These are phyloP conservation scores for Semnornis frantzii DNA, from an alignment of 2,113 vertebrate genomes.

Conservation along the genomic window DNA sequence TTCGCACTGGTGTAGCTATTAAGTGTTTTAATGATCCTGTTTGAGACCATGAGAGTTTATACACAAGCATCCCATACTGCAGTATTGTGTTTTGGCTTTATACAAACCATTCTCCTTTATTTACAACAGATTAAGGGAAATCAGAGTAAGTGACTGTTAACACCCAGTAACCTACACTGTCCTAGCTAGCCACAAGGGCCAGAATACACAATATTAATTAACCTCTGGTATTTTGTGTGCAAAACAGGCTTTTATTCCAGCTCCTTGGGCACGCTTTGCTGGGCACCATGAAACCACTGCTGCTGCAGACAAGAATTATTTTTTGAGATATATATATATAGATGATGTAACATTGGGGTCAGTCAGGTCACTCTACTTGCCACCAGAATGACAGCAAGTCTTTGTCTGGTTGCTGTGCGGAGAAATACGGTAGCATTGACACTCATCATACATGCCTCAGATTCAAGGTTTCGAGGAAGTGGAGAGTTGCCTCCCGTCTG, in stretches of 20 bases:
- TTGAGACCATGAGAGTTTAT: not conserved
- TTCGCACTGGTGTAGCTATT: not conserved
- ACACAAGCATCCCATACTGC: not conserved
- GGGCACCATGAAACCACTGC: not conserved
- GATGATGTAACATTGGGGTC: not conserved
- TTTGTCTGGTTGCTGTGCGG: rapidly evolving
- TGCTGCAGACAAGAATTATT: not conserved
- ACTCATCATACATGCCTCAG: not conserved
- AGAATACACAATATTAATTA: not conserved
- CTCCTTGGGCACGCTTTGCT: not conserved
- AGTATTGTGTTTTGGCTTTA: not conserved
- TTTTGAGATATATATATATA: not conserved
- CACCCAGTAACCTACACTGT: not conserved
- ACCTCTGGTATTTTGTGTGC: not conserved
- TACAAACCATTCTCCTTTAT: not conserved
- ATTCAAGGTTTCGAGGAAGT: not conserved
- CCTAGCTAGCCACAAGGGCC: not conserved
- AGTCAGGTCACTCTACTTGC: not conserved
- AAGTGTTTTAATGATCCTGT: not conserved
- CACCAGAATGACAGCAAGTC: not conserved
- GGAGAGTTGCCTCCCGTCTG: not conserved
- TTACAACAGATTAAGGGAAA: not conserved
- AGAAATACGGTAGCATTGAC: not conserved
- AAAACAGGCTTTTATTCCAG: not conserved
- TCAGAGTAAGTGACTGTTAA: not conserved